Conservation (phyloP, 2,797 vertebrate genomes). For the Lacerta viridis region DNA sequence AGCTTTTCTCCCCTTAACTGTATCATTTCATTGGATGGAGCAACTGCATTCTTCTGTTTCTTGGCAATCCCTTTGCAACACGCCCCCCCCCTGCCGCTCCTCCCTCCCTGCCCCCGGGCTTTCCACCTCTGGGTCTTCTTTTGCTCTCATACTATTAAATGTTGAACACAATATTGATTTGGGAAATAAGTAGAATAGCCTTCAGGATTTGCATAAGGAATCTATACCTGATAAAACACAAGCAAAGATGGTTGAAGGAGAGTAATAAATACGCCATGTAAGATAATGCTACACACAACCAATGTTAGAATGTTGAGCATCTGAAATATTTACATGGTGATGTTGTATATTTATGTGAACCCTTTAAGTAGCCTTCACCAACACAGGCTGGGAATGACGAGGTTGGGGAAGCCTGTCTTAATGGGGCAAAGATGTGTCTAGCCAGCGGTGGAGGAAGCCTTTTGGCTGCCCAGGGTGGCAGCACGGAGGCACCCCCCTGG, state of each 20-base stretch:
- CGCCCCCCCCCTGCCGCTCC: neutral
- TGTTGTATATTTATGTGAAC: no score
- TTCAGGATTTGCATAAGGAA: neutral
- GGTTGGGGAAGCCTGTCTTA: neutral
- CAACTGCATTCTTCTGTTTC: slow-evolving; percentile 47
- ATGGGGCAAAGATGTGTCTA: neutral
- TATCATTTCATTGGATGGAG: slow-evolving; percentile 60
- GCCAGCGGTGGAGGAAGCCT: no score
- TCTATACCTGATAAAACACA: neutral
- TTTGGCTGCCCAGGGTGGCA: no score
- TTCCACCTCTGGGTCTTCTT: neutral
- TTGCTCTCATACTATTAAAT: neutral
- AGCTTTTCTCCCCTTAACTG: neutral
- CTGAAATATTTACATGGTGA: no score
- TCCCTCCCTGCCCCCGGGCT: neutral
- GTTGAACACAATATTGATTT: neutral
- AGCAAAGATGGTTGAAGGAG: neutral
- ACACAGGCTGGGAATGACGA: no score
- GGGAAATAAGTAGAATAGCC: neutral
- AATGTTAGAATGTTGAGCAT: no score
- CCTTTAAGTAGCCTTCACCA: no score
- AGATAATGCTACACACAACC: neutral
- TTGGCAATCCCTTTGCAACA: slow-evolving; percentile 44
- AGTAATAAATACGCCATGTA: neutral
- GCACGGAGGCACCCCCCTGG: no score